Evolutionary conservation across 2,888 invertebrate species (phyloP).

Genomic region (Silvanus unidentatus): DNA sequence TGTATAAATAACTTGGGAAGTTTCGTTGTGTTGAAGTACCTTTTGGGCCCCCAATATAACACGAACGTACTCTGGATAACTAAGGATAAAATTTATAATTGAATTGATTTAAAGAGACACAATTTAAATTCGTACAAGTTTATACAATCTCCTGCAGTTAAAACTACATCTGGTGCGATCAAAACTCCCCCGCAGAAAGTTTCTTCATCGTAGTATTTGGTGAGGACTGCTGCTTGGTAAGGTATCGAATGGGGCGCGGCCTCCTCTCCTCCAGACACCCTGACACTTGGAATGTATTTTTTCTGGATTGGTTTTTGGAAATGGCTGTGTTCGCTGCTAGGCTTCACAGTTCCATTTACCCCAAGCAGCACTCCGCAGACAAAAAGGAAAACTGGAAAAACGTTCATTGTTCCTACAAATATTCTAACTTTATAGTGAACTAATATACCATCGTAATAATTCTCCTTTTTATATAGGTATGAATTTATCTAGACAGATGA

Average conservation of each 20-base stretch:
- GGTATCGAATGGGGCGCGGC: slow-evolving; percentile 26
- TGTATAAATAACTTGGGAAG: no score
- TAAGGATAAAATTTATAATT: neutral
- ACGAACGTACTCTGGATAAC: slow-evolving; percentile 10
- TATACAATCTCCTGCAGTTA: slow-evolving; percentile 30
- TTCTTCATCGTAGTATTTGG: slow-evolving; percentile 11
- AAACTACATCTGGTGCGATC: slow-evolving; percentile 17
- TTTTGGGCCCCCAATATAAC: slow-evolving; percentile 33
- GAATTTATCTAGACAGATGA: no score
- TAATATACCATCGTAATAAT: no score
- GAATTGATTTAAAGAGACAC: neutral
- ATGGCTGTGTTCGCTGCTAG: no score
- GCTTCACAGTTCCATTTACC: no score
- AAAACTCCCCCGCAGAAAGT: slow-evolving; percentile 29
- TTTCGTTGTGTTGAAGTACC: slow-evolving; percentile 32
- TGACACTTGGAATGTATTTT: no score
- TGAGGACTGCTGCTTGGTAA: slow-evolving; percentile 12
- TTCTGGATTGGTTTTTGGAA: no score
- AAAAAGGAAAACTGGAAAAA: no score
- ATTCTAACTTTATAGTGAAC: no score
- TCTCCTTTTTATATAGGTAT: no score
- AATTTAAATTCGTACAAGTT: slow-evolving; percentile 16
- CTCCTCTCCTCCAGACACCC: slow-evolving; percentile 24
- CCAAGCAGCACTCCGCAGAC: no score
- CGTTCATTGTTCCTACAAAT: no score